Evolutionary conservation across 2,888 invertebrate genomes (phyloP).

Genomic region (Malacosoma neustria): DNA sequence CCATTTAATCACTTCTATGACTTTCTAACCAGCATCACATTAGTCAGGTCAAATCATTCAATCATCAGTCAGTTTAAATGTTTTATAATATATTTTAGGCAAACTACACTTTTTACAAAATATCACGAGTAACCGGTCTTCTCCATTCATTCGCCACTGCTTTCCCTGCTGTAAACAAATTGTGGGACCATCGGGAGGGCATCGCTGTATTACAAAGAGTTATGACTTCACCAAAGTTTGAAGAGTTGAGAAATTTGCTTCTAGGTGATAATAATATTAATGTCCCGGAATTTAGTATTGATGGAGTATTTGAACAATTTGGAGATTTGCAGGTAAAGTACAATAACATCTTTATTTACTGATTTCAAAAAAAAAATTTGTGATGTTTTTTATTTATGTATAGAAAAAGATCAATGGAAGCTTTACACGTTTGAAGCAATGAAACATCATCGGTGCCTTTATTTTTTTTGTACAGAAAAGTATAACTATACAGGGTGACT

Average conservation of each 20-base stretch:
- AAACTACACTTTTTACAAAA: slow-evolving; percentile 68
- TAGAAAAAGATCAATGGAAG: too few relatives aligned
- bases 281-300: slow-evolving; percentile 31
- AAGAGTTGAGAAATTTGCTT: slow-evolving; percentile 26
- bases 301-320: slow-evolving; percentile 36
- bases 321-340: slow-evolving; percentile 44
- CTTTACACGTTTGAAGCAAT: too few relatives aligned
- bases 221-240: slow-evolving; percentile 28
- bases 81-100: slow-evolving; percentile 42
- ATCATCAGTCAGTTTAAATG: background rate
- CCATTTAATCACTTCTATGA: too few relatives aligned
- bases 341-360: too few relatives aligned
- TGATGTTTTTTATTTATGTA: too few relatives aligned
- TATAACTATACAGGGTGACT: too few relatives aligned
- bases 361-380: too few relatives aligned
- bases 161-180: slow-evolving; percentile 35
- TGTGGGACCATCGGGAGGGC: slow-evolving; percentile 40
- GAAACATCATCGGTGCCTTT: too few relatives aligned
- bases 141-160: slow-evolving; percentile 50
- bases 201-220: slow-evolving; percentile 32
- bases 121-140: slow-evolving; percentile 49
- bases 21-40: too few relatives aligned
- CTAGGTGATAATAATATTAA: slow-evolving; percentile 20
- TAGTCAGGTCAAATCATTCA: background rate
- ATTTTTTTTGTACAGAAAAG: too few relatives aligned